Percentiles rank a stretch among this genome's conserved stretches.
Evolutionary conservation across 2,888 invertebrate species (phyloP).

Genomic region (Drosophila ustulata): DNA sequence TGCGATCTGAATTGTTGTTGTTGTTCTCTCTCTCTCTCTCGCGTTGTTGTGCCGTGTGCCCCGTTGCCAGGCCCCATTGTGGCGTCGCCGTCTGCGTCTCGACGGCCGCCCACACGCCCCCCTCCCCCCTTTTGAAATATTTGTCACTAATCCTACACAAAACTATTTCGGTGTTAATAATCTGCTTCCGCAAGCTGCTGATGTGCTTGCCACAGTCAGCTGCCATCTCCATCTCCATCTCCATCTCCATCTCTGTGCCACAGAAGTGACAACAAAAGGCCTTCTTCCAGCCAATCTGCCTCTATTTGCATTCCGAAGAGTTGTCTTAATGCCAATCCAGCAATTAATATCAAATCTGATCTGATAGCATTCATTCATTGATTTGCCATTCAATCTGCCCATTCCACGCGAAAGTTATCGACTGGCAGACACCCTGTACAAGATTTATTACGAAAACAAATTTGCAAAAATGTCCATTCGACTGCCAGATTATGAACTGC

Average conservation of each 20-base stretch:
- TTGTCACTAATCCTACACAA: conserved; percentile 69
- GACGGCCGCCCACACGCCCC: conserved; percentile 50
- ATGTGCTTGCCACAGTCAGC: conserved; percentile 7
- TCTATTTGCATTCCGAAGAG: conserved; percentile 4
- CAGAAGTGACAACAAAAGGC: background rate
- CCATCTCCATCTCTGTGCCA: background rate
- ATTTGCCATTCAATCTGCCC: no score
- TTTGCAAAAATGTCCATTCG: no score
- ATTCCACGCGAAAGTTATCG: no score
- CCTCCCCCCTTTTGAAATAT: conserved; percentile 40
- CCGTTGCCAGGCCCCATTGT: conserved; percentile 26
- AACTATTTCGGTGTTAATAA: conserved; percentile 70
- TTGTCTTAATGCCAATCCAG: conserved; percentile 13
- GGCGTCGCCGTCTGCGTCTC: conserved; percentile 29
- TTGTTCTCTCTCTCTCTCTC: background rate
- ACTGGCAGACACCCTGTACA: no score
- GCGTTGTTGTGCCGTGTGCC: conserved; percentile 4
- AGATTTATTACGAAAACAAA: no score
- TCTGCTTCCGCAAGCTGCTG: conserved; percentile 53
- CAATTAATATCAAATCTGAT: background rate
- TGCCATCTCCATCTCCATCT: conserved; percentile 4
- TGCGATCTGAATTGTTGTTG: conserved; percentile 7
- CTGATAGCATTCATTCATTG: no score
- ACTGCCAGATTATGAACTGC: no score
- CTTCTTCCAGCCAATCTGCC: no score